phyloP scores from a whole-genome alignment of 1,140 invertebrate genomes.

The Zaprionus nigranus region DNA sequence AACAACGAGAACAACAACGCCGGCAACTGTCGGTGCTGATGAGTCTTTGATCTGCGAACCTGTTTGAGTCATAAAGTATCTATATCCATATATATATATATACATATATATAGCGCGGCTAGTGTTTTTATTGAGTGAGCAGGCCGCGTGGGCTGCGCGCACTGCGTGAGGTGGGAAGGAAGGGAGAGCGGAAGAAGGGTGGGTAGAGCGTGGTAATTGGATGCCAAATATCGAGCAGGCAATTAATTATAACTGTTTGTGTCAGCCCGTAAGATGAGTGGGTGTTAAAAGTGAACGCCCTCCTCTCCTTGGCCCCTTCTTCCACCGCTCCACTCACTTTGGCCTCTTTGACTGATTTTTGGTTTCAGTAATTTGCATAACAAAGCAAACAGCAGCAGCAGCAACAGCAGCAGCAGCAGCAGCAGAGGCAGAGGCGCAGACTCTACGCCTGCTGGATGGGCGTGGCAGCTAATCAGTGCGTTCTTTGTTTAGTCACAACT shows the following conservation, averaged over 20 bases:
- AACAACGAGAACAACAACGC: slow-evolving; percentile 9
- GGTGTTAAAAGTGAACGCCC: slow-evolving; percentile 53
- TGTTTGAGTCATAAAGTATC: slow-evolving; percentile 71
- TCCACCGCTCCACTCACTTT: no score
- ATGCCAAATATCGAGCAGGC: slow-evolving; percentile 72
- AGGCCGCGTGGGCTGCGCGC: slow-evolving; percentile 53
- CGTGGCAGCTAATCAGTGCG: slow-evolving; percentile 73
- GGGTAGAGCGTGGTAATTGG: slow-evolving; percentile 51
- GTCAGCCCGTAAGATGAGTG: slow-evolving; percentile 54
- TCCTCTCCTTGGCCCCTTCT: slow-evolving; percentile 7
- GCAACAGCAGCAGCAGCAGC: background rate
- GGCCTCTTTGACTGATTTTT: slow-evolving; percentile 38
- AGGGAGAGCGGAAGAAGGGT: background rate
- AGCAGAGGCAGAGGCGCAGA: slow-evolving; percentile 10
- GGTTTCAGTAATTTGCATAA: slow-evolving; percentile 67
- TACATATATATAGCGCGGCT: slow-evolving; percentile 50
- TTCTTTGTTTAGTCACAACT: slow-evolving; percentile 61
- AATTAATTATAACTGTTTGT: slow-evolving; percentile 80
- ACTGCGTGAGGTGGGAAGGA: slow-evolving; percentile 8
- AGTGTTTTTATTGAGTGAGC: slow-evolving; percentile 53
- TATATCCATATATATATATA: slow-evolving; percentile 60
- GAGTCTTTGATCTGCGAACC: slow-evolving; percentile 78
- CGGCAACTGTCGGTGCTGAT: slow-evolving; percentile 56
- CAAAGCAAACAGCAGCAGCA: slow-evolving; percentile 51
- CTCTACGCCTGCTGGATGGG: slow-evolving; percentile 26